Percentiles rank a stretch among this genome's conserved stretches.
These are phyloP conservation scores for Malurus splendens DNA, from an alignment of 2,797 vertebrate genomes.

Conservation along the genomic window DNA sequence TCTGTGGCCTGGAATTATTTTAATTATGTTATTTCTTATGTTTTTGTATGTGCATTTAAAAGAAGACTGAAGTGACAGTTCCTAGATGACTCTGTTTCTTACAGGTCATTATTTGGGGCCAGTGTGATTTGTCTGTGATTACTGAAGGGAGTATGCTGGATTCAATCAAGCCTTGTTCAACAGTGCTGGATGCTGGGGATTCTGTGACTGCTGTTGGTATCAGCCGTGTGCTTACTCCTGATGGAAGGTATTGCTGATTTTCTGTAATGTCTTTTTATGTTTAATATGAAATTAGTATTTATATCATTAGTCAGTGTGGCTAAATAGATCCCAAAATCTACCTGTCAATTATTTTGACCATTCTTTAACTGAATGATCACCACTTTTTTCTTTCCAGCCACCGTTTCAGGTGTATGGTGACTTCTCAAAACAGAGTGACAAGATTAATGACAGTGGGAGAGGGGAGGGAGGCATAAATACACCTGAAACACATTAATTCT, in stretches of 20 bases:
- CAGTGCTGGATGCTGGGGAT: constrained; percentile 84
- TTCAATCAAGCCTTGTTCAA: constrained; percentile 79
- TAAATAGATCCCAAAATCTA: not conserved
- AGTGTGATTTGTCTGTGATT: constrained; percentile 53
- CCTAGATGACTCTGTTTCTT: not conserved
- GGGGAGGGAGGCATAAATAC: not conserved
- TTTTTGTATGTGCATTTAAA: not conserved
- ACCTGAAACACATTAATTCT: not conserved
- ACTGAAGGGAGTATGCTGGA: constrained; percentile 23
- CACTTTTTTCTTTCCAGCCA: not conserved
- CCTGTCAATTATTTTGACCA: not conserved
- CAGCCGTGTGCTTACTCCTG: constrained; percentile 71
- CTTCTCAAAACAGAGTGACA: not conserved
- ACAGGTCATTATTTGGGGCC: constrained; percentile 90
- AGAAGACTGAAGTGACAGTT: not conserved
- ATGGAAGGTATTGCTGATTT: constrained; percentile 73
- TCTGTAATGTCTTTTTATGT: constrained; percentile 41
- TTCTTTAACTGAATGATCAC: not conserved
- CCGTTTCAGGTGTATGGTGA: not conserved
- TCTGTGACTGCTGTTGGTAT: constrained; percentile 87
- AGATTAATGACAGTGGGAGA: not conserved
- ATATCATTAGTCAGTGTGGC: not conserved
- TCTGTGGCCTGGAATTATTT: not conserved
- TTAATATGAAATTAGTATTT: not conserved
- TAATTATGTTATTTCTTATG: not conserved